phyloP scores from a whole-genome alignment of 2,888 invertebrate species.

The Erebia epiphron region DNA sequence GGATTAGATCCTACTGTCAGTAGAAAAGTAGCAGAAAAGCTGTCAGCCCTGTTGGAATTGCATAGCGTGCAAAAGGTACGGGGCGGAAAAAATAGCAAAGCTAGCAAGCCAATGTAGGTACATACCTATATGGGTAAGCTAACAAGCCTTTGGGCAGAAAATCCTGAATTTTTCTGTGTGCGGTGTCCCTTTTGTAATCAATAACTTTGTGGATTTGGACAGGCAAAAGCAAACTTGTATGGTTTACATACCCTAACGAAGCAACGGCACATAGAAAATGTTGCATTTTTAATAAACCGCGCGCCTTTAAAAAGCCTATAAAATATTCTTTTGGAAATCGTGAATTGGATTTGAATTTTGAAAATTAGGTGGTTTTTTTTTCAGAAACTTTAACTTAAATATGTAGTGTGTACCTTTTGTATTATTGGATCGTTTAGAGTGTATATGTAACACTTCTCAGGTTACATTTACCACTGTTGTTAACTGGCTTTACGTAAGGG shows the following conservation, averaged over 20 bases:
- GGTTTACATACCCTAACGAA: constrained; percentile 35
- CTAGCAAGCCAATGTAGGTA: constrained; percentile 1
- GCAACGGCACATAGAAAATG: constrained; percentile 26
- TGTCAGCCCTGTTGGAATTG: not conserved
- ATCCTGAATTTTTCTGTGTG: constrained; percentile 17
- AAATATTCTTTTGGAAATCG: not conserved
- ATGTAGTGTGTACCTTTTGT: not conserved
- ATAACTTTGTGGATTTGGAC: constrained; percentile 21
- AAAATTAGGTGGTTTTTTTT: not conserved
- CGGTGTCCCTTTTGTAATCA: constrained; percentile 17
- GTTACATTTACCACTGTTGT: too few species aligned
- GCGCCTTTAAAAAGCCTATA: not conserved
- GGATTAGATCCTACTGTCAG: not conserved
- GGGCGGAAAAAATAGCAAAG: constrained; percentile 1
- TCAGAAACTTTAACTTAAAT: not conserved
- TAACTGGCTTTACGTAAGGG: too few species aligned
- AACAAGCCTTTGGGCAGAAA: constrained; percentile 3
- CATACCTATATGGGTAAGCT: not conserved
- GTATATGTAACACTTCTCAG: too few species aligned
- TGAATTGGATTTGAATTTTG: constrained; percentile 5
- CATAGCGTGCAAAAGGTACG: not conserved
- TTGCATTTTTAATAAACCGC: constrained; percentile 6
- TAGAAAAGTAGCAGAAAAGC: too few species aligned
- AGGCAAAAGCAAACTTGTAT: constrained; percentile 23
- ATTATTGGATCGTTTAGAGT: not conserved